These are phyloP conservation scores for Eueremaeus valkanovi DNA, from an alignment of 2,888 invertebrate species.

Conservation along the genomic window DNA sequence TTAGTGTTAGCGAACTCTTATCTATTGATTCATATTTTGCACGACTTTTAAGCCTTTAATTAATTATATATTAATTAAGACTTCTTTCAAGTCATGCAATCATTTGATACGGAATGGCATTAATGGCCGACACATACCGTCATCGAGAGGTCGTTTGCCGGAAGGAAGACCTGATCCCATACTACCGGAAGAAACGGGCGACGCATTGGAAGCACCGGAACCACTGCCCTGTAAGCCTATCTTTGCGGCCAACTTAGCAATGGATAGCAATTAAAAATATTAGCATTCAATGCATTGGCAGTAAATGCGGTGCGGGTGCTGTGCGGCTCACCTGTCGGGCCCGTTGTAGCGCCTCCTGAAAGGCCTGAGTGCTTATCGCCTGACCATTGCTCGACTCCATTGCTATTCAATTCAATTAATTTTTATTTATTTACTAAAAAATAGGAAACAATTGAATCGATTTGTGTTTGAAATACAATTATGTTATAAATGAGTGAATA, in stretches of 20 bases:
- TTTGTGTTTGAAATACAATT: background rate
- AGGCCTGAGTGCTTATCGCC: conserved; percentile 42
- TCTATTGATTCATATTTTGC: background rate
- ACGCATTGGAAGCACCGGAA: background rate
- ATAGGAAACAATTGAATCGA: background rate
- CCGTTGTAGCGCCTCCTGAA: conserved; percentile 46
- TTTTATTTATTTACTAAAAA: background rate
- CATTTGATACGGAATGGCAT: background rate
- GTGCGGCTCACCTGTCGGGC: conserved; percentile 44
- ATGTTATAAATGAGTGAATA: no score
- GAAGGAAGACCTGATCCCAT: background rate
- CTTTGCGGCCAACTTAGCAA: conserved; percentile 39
- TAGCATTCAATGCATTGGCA: background rate
- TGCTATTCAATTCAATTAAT: background rate
- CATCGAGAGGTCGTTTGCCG: conserved; percentile 19
- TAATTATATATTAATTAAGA: conserved; percentile 1
- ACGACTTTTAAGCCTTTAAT: background rate
- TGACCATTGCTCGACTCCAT: conserved; percentile 22
- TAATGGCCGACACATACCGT: conserved; percentile 16
- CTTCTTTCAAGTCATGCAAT: conserved; percentile 15
- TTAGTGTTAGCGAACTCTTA: conserved; percentile 43
- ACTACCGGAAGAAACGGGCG: background rate
- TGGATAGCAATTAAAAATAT: background rate
- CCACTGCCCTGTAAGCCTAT: background rate
- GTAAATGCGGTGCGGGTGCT: background rate